phyloP scores from a whole-genome alignment of 2,797 vertebrate species.

The Crenuchus spilurus region DNA sequence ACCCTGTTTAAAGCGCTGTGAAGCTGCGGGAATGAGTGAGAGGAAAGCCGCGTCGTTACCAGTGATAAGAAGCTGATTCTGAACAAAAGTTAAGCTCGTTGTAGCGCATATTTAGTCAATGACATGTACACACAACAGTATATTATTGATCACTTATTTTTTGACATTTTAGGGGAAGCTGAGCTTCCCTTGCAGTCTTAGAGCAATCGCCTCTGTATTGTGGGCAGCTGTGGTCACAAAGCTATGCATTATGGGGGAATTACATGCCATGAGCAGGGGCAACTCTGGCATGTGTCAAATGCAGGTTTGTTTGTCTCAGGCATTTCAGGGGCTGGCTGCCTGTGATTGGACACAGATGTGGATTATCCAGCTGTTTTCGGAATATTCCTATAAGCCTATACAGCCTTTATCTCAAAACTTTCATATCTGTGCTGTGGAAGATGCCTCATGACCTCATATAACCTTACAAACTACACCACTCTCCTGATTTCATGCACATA shows the following conservation, averaged over 20 bases:
- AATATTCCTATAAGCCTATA: neutral
- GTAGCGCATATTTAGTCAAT: too few relatives aligned
- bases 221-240: conserved; percentile 53
- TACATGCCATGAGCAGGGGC: conserved; percentile 5
- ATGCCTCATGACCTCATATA: neutral
- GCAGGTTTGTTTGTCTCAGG: conserved; percentile 8
- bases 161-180: too few relatives aligned
- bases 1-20: too few relatives aligned
- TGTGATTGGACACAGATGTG: conserved; percentile 44
- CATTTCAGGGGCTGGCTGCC: conserved; percentile 3
- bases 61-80: too few relatives aligned
- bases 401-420: neutral
- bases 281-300: neutral
- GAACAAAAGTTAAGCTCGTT: too few relatives aligned
- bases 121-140: too few relatives aligned
- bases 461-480: neutral
- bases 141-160: too few relatives aligned
- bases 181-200: neutral
- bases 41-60: too few relatives aligned
- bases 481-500: neutral
- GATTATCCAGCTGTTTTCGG: conserved; percentile 10
- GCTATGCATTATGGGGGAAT: conserved; percentile 70
- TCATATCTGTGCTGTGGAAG: neutral
- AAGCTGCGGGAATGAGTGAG: too few relatives aligned
- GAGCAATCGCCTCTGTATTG: neutral